A percentile compares a stretch with the other conserved stretches of the same genome.
These are phyloP conservation scores for Phacellophora camtschatica DNA, from an alignment of 30 jellyfish, hydroid and myxozoan species.

Conservation along the genomic window DNA sequence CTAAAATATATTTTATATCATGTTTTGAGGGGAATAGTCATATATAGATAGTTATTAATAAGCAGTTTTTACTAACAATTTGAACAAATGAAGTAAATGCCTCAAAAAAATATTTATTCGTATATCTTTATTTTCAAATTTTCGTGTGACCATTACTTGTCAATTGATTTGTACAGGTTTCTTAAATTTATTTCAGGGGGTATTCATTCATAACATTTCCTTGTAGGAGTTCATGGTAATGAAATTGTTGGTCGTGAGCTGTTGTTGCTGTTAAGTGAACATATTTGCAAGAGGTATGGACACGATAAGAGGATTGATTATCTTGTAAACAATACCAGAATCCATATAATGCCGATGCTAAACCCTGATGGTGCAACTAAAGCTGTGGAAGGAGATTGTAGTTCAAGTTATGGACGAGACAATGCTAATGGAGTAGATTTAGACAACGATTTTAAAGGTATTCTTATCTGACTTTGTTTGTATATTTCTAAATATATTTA, in stretches of 20 bases:
- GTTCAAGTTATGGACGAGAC: slow-evolving; percentile 73
- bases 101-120: too few species aligned
- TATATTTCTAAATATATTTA: too few species aligned
- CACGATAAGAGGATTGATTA: slow-evolving; percentile 65
- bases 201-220: too few species aligned
- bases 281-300: slow-evolving; percentile 82
- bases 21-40: too few species aligned
- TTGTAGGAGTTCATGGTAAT: slow-evolving; percentile 99
- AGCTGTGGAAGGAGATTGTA: slow-evolving; percentile 84
- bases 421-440: slow-evolving; percentile 96
- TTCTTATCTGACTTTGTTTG: not conserved
- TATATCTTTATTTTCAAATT: too few species aligned
- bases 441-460: slow-evolving; percentile 80
- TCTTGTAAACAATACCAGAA: slow-evolving; percentile 81
- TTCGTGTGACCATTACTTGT: too few species aligned
- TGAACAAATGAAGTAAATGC: too few species aligned
- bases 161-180: too few species aligned
- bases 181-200: too few species aligned
- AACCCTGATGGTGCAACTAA: slow-evolving; percentile 98
- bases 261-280: slow-evolving; percentile 69
- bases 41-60: too few species aligned
- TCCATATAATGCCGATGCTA: slow-evolving; percentile 88
- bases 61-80: too few species aligned
- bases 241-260: slow-evolving; percentile 94
- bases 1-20: too few species aligned